Conservation (phyloP, 2,888 invertebrate species). For the Caenorhabditis sp. region DNA sequence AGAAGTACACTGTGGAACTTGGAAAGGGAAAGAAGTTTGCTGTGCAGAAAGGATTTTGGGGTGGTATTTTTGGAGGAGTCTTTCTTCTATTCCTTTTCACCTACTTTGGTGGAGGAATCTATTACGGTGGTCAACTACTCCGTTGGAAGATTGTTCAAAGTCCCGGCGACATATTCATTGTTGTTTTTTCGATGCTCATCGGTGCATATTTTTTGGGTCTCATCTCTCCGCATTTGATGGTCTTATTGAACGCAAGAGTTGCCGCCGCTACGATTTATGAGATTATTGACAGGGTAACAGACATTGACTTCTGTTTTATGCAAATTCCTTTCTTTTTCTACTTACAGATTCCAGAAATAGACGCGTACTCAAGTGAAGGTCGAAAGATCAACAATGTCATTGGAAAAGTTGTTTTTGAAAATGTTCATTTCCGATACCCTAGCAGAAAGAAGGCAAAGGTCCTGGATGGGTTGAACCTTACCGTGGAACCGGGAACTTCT, state of each 20-base stretch:
- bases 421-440: conserved; percentile 78
- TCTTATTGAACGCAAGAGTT: conserved; percentile 78
- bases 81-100: conserved; percentile 73
- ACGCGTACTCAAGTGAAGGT: conserved; percentile 71
- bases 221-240: conserved; percentile 78
- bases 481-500: conserved; percentile 83
- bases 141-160: conserved; percentile 67
- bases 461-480: conserved; percentile 83
- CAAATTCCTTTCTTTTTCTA: conserved; percentile 35
- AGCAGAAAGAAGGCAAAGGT: conserved; percentile 69
- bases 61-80: conserved; percentile 75
- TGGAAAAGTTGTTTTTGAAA: conserved; percentile 71
- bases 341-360: conserved; percentile 68
- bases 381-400: conserved; percentile 60
- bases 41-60: conserved; percentile 73
- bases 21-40: conserved; percentile 68
- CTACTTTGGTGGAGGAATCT: conserved; percentile 71
- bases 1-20: conserved; percentile 67
- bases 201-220: conserved; percentile 78
- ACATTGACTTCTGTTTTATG: too few species aligned
- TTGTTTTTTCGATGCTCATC: conserved; percentile 69
- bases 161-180: conserved; percentile 78
- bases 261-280: conserved; percentile 78
- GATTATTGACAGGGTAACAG: conserved; percentile 76
- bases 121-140: conserved; percentile 73